Base-by-base conservation (phyloP, 2,113 vertebrate species). In the Macaca fascicularis region DNA sequence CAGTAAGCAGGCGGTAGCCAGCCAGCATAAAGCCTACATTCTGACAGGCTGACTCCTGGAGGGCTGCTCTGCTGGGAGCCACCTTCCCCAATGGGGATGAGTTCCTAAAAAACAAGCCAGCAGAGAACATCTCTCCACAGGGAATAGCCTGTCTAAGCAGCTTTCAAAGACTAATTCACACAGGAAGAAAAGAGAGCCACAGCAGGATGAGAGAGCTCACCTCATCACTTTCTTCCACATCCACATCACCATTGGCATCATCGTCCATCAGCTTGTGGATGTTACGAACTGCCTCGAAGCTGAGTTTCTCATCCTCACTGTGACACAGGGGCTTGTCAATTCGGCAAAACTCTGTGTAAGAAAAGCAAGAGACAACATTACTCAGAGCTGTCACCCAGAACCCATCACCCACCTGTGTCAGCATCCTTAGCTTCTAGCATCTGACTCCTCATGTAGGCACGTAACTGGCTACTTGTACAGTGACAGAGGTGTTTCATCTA, bases 261-360 rank as follows among this genome's bases (percentile, higher is more conserved):
- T 99, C 99, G 1, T 99, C 99, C 99, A 99, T 99, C 98, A 99
- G 99, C 81, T 99, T 99, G 98, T 99, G 99, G 98, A 99, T 99
- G 98, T 97, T 99, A 95, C 99, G 99, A 89, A 99, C 99, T 0
- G 99, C 99, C 94, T 99, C 99, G 5, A 99, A 99, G 98, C 99
- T 99, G 93, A 99, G 99, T 97, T 99, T 95, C 96, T 98, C 99
- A 0, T 99, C 99, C 74, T 99, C 99, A 19, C 99, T 99, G 19
- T 99, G 99, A 98, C 99, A 99, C 85, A 99, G 98, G 0, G 98
- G 98, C 83, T 98, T 97, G 96, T 99, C 99, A 0, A 99, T 99
- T 96, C 99, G 99, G 98, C 99, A 99, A 94, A 99, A 99, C 82
- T 99, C 99, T 99, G 99, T 57, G 83, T 55, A 40, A 76, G 94